A percentile compares a stretch with the other conserved stretches of the same genome.
Conservation (phyloP, 2,888 invertebrate genomes). For the Andrena haemorrhoa region DNA sequence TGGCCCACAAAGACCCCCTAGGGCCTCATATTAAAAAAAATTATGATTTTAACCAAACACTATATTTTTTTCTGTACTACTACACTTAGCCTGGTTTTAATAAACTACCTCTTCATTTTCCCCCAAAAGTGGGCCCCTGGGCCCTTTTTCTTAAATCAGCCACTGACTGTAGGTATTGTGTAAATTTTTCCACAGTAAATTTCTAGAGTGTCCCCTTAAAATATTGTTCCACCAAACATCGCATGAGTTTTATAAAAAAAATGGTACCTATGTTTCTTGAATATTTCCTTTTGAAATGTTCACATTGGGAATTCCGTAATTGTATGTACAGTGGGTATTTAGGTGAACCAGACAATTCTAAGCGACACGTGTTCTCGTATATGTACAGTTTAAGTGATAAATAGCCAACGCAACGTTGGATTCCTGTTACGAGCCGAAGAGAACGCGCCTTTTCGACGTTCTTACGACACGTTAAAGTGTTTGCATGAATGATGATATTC, state of each 20-base stretch:
- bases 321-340: not conserved
- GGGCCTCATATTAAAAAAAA: too few relatives aligned
- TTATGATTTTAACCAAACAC: too few relatives aligned
- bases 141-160: too few relatives aligned
- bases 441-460: not conserved
- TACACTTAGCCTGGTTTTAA: too few relatives aligned
- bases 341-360: too few relatives aligned
- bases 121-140: too few relatives aligned
- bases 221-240: not conserved
- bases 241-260: not conserved
- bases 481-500: constrained; percentile 24
- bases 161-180: too few relatives aligned
- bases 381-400: not conserved
- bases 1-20: too few relatives aligned
- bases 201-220: not conserved
- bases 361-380: too few relatives aligned
- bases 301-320: not conserved
- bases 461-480: not conserved
- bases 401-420: not conserved
- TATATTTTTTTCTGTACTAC: too few relatives aligned
- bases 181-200: not conserved
- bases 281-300: not conserved
- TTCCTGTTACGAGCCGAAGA: not conserved
- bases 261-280: not conserved
- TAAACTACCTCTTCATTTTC: too few relatives aligned